phyloP scores from a whole-genome alignment of 2,113 vertebrate genomes.

The Varanus salvator region DNA sequence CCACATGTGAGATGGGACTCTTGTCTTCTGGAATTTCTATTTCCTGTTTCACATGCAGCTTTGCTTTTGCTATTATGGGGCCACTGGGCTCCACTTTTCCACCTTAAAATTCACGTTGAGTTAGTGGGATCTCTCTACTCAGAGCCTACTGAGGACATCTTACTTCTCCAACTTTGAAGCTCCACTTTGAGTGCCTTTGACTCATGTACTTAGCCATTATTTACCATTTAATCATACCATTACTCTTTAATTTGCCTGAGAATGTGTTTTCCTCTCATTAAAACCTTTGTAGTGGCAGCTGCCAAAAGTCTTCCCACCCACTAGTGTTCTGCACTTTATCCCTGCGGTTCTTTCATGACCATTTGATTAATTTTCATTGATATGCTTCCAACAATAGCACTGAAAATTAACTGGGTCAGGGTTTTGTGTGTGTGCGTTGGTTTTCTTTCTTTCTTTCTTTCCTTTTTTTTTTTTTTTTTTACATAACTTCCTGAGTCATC shows the following conservation, averaged over 20 bases:
- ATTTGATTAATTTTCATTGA: constrained; percentile 77
- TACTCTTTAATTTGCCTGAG: constrained; percentile 62
- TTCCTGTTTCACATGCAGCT: constrained; percentile 20
- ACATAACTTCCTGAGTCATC: constrained; percentile 71
- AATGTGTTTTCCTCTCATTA: constrained; percentile 63
- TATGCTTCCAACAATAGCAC: constrained; percentile 74
- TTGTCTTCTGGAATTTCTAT: neutral
- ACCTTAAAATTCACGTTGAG: constrained; percentile 43
- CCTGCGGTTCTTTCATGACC: constrained; percentile 66
- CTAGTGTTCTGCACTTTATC: constrained; percentile 52
- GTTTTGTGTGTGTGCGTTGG: neutral
- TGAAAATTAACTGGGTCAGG: constrained; percentile 71
- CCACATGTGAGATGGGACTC: neutral
- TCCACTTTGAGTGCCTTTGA: constrained; percentile 56
- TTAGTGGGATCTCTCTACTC: constrained; percentile 32
- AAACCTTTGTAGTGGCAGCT: constrained; percentile 14
- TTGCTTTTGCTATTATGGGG: neutral
- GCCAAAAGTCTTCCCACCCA: constrained; percentile 58
- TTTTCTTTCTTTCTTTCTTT: neutral
- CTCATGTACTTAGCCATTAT: constrained; percentile 60
- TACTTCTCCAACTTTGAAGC: constrained; percentile 44
- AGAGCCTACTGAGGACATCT: constrained; percentile 46
- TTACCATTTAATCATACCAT: constrained; percentile 61
- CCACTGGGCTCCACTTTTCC: neutral
- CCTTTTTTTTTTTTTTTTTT: constrained; percentile 53